Base-by-base conservation (phyloP, 1,140 invertebrate species). In the Neelides sp. region DNA sequence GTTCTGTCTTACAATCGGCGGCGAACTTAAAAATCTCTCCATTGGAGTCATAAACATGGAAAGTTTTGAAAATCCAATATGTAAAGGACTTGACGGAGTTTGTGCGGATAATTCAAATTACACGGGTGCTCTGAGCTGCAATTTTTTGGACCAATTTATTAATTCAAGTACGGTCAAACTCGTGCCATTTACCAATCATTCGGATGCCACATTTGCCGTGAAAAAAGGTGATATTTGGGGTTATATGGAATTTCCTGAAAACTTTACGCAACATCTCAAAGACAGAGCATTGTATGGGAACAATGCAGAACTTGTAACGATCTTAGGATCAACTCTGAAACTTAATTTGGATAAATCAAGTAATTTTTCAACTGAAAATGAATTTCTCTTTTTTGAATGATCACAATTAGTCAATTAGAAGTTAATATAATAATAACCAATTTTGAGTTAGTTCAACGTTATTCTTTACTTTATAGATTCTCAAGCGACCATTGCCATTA, bases 1-100 rank as follows among this genome's bases (percentile, higher is more conserved):
- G 2, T 95, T 95, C 73, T 95, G 90, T 67, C 65, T 92, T 54
- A 86, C 90, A 20, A 91, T 95, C 57, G 92, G 91, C 48, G 75
- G 83, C 19, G 47, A 48, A 12, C 28, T n/a, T 8, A 32, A 13
- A 32, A 32, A 32, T 32, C 7, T 32, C n/a, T 5, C 28, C n/a
- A 32, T 32, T 32, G 28, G 28, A 7, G 28, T 32, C 28, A 32
- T 32, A 7, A 32, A 32, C 28, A 32, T 8, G 7, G 28, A 32
- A 32, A 32, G 7, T 5, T 8, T 8, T 8, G n/a, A 32, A 8
- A 8, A 7, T 8, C n/a, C 28, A 8, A 32, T n/a, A 7, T 8
- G 7, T 32, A 8, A 13, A 7, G 7, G 7, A 32, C n/a, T 8
- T 32, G n/a, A 32, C n/a, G 28, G 28, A 8, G 28, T 5, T n/a